Evolutionary conservation across 2,888 invertebrate species (phyloP), one percentile per base, ranked within the genome.

Genomic region (Pyralis farinalis): DNA sequence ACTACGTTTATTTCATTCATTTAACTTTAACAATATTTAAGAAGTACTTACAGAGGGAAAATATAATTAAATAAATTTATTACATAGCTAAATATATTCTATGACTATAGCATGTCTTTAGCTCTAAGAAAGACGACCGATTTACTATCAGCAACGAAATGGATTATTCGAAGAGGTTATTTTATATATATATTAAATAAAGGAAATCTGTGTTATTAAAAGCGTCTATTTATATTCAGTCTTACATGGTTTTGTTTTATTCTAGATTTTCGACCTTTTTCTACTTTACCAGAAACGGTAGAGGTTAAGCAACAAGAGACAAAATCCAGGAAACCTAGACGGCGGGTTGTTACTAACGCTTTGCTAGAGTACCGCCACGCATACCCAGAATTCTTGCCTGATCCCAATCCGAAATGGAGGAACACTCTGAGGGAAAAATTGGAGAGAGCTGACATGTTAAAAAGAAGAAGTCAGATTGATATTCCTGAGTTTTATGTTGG

Each of bases 401-500:
- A 96, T 71, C 96, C 97, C 0, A 93, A 94, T 56, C 85, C 93
- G 1, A 85, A 92, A 63, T 93, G 92, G 83, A 91, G 98, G 43
- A 97, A 99, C 80, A 68, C 86, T 7, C 75, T 97, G 0, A 88
- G 95, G 40, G 99, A 99, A 72, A 96, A 94, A 71, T 78, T 99
- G 9, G 98, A 99, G 70, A 91, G 99, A 44, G 83, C 90, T 46
- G 99, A 99, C 72, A 99, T 99, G 99, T 70, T 99, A 21, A 92
- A 93, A 43, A 90, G 99, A 43, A 90, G 98, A 55, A 85, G 58
- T 40, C 90, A 94, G 47, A 91, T 99, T 49, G 94, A 96, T 68
- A 94, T 99, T 50, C 99, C 99, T 0, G 98, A 99, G 75, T 99
- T 99, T 90, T 99, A 98, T 90, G 98, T 98, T 63, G 99, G 96